These are phyloP conservation scores for Pediacus dermestoides DNA, from an alignment of 2,888 invertebrate genomes.

Conservation along the genomic window DNA sequence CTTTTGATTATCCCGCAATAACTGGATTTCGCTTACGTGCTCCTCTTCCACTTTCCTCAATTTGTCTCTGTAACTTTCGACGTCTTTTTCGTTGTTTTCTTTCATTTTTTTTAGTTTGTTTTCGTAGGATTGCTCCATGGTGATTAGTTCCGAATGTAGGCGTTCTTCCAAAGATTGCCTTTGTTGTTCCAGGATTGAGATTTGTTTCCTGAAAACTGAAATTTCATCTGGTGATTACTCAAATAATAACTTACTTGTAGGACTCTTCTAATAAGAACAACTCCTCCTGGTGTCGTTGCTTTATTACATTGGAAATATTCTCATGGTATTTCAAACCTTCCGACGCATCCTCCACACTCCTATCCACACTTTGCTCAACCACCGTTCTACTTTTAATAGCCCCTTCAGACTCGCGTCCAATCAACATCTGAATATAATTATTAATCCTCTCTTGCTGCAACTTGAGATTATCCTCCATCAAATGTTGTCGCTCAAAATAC, in stretches of 20 bases:
- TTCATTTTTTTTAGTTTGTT: conserved; percentile 50
- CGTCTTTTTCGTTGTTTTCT: conserved; percentile 37
- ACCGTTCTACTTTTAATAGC: conserved; percentile 11
- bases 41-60: conserved; percentile 36
- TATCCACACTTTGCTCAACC: conserved; percentile 44
- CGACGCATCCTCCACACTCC: conserved; percentile 37
- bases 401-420: conserved; percentile 32
- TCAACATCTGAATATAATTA: conserved; percentile 56
- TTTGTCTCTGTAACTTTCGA: conserved; percentile 40
- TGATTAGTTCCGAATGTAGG: conserved; percentile 58
- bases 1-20: conserved; percentile 55
- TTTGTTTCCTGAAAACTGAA: conserved; percentile 53
- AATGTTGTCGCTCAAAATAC: conserved; percentile 56
- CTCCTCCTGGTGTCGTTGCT: conserved; percentile 59
- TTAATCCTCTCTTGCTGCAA: conserved; percentile 61
- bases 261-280: conserved; percentile 61
- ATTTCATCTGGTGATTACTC: conserved; percentile 2
- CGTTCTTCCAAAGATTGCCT: conserved; percentile 57
- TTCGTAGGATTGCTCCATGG: conserved; percentile 51
- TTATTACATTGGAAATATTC: conserved; percentile 51
- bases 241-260: conserved; percentile 52
- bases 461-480: conserved; percentile 59
- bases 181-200: conserved; percentile 57
- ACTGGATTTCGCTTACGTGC: conserved; percentile 44
- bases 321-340: conserved; percentile 38